Evolutionary conservation across 2,797 vertebrate genomes (phyloP), one percentile per base, ranked within the genome.

Genomic region (Anas bernieri): DNA sequence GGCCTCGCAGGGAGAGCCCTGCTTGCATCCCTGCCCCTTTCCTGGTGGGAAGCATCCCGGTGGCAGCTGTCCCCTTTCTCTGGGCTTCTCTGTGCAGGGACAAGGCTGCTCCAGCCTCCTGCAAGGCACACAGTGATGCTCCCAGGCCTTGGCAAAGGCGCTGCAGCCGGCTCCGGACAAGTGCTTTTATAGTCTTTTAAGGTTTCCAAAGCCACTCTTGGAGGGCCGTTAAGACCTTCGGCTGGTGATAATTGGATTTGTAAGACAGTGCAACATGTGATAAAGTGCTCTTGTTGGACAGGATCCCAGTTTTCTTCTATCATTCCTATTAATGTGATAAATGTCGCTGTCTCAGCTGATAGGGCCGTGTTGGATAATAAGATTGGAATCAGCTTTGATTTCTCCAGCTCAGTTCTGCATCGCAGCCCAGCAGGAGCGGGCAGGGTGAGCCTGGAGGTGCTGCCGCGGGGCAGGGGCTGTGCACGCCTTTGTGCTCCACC

Each of bases 271-370:
- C 97, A 97, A 97, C 97, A 97, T 98, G 97, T 97, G 97, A 98
- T 98, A 97, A 97, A 98, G 94, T 61, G 83, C 95, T 97, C 95
- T 92, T 95, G 96, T 95, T 98, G 98, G 98, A 97, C 94, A 86
- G 93, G 93, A 93, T 98, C 98, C 98, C 97, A 97, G 97, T 96
- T 97, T 98, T 96, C 97, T 96, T 96, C 97, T 96, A 94, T 96
- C 98, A 96, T 97, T 98, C 92, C 96, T 98, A 98, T 98, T 98
- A 98, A 98, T 97, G 97, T 98, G 98, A 98, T 98, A 98, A 98
- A 98, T 97, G 97, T 97, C 86, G 84, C 97, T 98, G 98, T 97
- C 97, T 97, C 96, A 88, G 97, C 96, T 97, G 97, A 98, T 98
- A 97, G 97, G 97, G 41, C 97, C 87, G 72, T 96, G 96, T 97